These are phyloP conservation scores for Cerceris ruficornis DNA, from an alignment of 2,888 invertebrate species.

Conservation along the genomic window DNA sequence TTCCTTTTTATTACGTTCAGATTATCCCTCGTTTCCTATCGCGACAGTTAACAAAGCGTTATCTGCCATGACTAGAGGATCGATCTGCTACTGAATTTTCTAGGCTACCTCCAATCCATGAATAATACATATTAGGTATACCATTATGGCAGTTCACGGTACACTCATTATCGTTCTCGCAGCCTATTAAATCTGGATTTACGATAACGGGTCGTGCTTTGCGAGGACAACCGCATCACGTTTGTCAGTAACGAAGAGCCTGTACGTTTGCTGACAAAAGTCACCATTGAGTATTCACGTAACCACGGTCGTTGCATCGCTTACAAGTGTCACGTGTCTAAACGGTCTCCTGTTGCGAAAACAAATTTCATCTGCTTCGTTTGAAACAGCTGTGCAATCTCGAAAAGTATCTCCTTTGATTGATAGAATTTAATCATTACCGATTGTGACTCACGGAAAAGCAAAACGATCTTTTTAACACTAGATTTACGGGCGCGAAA, in stretches of 20 bases:
- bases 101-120: constrained; percentile 25
- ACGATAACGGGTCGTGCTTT: constrained; percentile 44
- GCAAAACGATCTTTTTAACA: too few species aligned
- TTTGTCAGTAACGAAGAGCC: constrained; percentile 33
- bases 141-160: constrained; percentile 18
- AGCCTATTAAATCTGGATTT: constrained; percentile 62
- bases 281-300: constrained; percentile 25
- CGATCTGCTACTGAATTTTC: constrained; percentile 31
- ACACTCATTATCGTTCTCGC: constrained; percentile 53
- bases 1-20: too few species aligned
- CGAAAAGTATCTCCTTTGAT: too few species aligned
- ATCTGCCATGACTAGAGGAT: neutral
- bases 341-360: constrained; percentile 13
- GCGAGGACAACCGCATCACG: constrained; percentile 34
- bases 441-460: too few species aligned
- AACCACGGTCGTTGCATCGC: constrained; percentile 11
- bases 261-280: constrained; percentile 25
- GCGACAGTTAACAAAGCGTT: constrained; percentile 15
- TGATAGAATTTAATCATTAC: too few species aligned
- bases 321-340: constrained; percentile 29
- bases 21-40: neutral
- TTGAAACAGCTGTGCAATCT: too few species aligned
- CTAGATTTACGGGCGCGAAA: too few species aligned
- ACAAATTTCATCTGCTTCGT: too few species aligned
- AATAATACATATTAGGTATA: constrained; percentile 42